Conservation (phyloP, 2,797 vertebrate species). For the Prionace glauca region DNA sequence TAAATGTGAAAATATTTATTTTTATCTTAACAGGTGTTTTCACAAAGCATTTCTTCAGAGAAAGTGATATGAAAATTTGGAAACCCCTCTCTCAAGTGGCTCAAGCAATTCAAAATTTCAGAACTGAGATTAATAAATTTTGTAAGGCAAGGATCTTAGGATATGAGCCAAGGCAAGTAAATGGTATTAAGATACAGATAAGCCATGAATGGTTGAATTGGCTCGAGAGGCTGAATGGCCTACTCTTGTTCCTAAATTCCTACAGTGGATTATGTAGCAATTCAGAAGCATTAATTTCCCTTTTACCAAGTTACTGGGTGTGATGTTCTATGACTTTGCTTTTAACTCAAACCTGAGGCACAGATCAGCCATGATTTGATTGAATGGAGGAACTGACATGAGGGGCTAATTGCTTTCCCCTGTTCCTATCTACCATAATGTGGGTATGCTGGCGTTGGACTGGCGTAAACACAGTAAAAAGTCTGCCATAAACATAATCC, state of each 20-base stretch:
- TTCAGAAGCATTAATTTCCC: not conserved
- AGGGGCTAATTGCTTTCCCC: not conserved
- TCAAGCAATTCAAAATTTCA: not conserved
- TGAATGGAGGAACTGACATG: not conserved
- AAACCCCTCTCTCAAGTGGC: not conserved
- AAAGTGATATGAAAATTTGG: not conserved
- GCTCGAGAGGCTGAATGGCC: not conserved
- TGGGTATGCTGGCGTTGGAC: too few species aligned
- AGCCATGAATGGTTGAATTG: not conserved
- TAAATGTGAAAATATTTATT: not conserved
- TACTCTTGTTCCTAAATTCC: not conserved
- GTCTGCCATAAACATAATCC: not conserved
- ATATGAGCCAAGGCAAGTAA: not conserved
- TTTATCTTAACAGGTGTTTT: not conserved
- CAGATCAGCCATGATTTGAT: not conserved
- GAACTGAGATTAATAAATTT: not conserved
- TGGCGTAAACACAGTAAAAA: too few species aligned
- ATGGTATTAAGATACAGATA: not conserved
- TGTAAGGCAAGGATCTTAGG: not conserved
- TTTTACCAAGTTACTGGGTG: not conserved
- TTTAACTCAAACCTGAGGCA: not conserved
- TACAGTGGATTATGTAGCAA: not conserved
- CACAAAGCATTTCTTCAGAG: not conserved
- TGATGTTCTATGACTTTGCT: not conserved
- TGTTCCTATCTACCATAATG: not conserved